These are phyloP conservation scores for Argynnis bischoffii DNA, from an alignment of 2,888 invertebrate genomes.

Conservation along the genomic window DNA sequence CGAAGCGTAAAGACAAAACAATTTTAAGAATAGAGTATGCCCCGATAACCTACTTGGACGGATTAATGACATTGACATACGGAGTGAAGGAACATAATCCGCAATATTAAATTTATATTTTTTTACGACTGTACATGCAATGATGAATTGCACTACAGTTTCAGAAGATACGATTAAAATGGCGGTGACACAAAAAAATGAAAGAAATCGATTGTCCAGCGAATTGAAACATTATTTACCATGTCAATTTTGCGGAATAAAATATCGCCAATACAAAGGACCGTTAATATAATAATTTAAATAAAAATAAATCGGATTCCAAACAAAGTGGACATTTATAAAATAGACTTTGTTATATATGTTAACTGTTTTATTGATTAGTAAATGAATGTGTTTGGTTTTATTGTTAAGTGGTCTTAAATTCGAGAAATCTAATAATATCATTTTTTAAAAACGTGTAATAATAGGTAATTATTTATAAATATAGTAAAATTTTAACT, in stretches of 20 bases:
- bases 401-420: too few relatives aligned
- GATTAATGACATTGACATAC: slow-evolving; percentile 33
- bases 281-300: slow-evolving; percentile 26
- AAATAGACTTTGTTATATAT: slow-evolving; percentile 4
- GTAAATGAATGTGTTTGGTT: too few relatives aligned
- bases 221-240: slow-evolving; percentile 30
- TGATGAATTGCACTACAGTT: slow-evolving; percentile 25
- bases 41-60: slow-evolving; percentile 28
- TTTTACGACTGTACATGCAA: slow-evolving; percentile 23
- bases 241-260: slow-evolving; percentile 2
- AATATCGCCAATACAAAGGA: slow-evolving; percentile 26
- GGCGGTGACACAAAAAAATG: slow-evolving; percentile 19
- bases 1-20: slow-evolving; percentile 22
- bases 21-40: slow-evolving; percentile 21
- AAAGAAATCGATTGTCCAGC: slow-evolving; percentile 12
- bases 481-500: too few relatives aligned
- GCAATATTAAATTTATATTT: slow-evolving; percentile 14
- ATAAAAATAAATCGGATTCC: slow-evolving; percentile 22
- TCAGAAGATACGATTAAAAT: slow-evolving; percentile 25
- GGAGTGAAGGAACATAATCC: slow-evolving; percentile 29
- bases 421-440: too few relatives aligned
- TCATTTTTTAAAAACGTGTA: too few relatives aligned
- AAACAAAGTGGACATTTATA: slow-evolving; percentile 3
- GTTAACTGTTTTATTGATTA: slow-evolving; percentile 5
- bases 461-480: too few relatives aligned